These are phyloP conservation scores for Chlorocebus sabaeus DNA, from an alignment of 2,113 vertebrate species.

Conservation along the genomic window DNA sequence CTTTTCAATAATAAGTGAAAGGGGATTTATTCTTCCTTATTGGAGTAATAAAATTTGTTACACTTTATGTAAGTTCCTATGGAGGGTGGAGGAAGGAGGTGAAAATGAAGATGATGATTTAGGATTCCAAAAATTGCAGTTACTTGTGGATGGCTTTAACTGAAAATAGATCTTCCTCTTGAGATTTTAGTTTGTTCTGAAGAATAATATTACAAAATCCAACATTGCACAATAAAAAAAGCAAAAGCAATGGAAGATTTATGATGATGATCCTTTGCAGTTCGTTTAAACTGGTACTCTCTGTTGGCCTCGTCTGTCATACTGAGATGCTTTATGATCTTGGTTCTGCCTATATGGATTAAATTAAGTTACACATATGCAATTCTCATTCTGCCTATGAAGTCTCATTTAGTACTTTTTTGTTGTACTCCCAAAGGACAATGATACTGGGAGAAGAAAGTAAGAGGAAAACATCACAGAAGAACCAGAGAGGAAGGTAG, in stretches of 20 bases:
- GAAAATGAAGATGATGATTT: conserved; percentile 64
- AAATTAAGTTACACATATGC: neutral
- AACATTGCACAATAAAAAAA: conserved; percentile 76
- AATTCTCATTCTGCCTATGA: neutral
- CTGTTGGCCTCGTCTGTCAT: conserved; percentile 38
- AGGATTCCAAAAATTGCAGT: conserved; percentile 70
- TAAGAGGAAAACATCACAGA: neutral
- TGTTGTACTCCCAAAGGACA: neutral
- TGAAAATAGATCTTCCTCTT: conserved; percentile 71
- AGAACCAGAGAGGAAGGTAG: neutral
- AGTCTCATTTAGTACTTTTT: neutral
- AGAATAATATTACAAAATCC: conserved; percentile 80
- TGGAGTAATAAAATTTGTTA: conserved; percentile 57
- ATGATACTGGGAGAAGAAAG: neutral
- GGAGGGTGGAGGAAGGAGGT: neutral
- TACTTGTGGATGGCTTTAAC: conserved; percentile 69
- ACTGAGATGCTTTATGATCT: neutral
- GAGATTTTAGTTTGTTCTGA: conserved; percentile 74
- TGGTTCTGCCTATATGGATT: neutral
- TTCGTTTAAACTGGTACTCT: conserved; percentile 46
- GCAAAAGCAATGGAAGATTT: conserved; percentile 72
- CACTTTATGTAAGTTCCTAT: conserved; percentile 50
- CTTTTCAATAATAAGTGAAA: neutral
- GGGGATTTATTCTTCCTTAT: conserved; percentile 51
- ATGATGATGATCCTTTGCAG: conserved; percentile 64